These are phyloP conservation scores for Triplophysa siluroides DNA, from an alignment of 2,113 vertebrate genomes.

Conservation along the genomic window DNA sequence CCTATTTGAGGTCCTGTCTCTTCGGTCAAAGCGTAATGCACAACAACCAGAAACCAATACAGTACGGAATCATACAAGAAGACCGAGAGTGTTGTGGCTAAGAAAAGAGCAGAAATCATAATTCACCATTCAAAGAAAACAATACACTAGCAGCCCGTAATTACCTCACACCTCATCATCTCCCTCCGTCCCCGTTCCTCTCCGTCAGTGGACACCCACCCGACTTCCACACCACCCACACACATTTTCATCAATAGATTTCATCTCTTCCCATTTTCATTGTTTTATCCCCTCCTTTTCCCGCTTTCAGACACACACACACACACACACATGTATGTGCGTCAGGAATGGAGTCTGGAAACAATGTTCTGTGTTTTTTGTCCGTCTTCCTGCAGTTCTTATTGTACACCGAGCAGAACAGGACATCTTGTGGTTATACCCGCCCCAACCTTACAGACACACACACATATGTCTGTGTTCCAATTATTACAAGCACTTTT, in stretches of 20 bases:
- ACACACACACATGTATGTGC: constrained; percentile 12
- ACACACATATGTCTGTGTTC: neutral
- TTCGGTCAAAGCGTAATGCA: neutral
- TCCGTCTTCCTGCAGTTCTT: constrained; percentile 49
- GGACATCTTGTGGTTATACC: constrained; percentile 23
- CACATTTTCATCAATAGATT: neutral
- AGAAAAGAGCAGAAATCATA: constrained; percentile 33
- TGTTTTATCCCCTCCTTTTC: constrained; percentile 8
- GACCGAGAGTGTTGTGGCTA: neutral
- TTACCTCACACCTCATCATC: constrained; percentile 67
- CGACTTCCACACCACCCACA: neutral
- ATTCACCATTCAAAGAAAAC: constrained; percentile 6
- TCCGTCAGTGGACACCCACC: constrained; percentile 65
- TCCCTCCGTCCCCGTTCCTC: constrained; percentile 64
- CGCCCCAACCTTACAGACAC: neutral
- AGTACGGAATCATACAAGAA: neutral
- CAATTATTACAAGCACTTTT: neutral
- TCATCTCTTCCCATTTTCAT: constrained; percentile 36
- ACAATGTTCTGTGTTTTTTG: constrained; percentile 33
- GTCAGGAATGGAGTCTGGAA: constrained; percentile 44
- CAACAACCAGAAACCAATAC: neutral
- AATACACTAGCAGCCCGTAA: constrained; percentile 17
- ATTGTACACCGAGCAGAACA: constrained; percentile 43
- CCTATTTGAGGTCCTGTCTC: neutral
- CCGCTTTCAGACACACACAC: neutral